Conservation (phyloP, 2,888 invertebrate species). For the Acrobasis consociella region DNA sequence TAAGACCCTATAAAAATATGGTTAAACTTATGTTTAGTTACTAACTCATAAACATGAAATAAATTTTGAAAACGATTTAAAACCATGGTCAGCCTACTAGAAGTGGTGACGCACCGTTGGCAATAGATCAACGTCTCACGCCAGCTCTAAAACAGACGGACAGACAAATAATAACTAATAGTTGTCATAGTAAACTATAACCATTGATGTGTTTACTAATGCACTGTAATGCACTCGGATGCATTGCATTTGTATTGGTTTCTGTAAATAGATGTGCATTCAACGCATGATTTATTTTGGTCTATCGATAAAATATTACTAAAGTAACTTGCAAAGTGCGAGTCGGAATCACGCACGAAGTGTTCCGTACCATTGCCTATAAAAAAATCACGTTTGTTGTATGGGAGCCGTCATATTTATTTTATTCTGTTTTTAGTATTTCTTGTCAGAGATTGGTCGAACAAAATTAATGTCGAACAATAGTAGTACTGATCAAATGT, state of each 20-base stretch:
- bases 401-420: no score
- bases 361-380: no score
- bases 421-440: no score
- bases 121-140: constrained; percentile 35
- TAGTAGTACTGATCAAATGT: no score
- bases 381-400: no score
- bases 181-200: background rate
- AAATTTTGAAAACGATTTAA: background rate
- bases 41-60: background rate
- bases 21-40: background rate
- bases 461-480: no score
- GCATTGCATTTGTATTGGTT: background rate
- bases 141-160: constrained; percentile 14
- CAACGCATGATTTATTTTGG: no score
- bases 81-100: constrained; percentile 12
- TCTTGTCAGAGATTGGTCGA: no score
- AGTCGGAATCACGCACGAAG: no score
- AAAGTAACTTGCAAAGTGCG: no score
- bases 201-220: background rate
- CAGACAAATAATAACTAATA: constrained; percentile 6
- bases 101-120: constrained; percentile 36
- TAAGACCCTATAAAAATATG: background rate
- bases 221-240: background rate
- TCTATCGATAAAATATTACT: no score
- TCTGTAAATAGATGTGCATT: background rate